A percentile compares a stretch with the other conserved stretches of the same genome.
Evolutionary conservation across 2,888 invertebrate genomes (phyloP).

Genomic region (Drosophila rubida): DNA sequence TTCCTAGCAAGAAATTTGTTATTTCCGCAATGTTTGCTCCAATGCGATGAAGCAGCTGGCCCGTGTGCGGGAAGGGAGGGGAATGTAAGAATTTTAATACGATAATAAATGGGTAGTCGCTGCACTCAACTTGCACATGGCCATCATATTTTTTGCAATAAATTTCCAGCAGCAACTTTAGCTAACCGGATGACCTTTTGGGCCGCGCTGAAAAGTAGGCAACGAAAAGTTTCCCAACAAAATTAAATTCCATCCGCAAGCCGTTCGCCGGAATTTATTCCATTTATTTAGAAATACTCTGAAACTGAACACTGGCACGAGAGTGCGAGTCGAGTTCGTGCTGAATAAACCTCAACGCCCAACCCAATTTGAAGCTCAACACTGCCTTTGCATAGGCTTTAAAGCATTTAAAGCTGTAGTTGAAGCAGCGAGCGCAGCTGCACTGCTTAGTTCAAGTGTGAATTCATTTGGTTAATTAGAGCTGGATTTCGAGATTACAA

Average conservation of each 20-base stretch:
- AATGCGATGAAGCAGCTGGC: conserved; percentile 24
- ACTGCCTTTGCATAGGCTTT: conserved; percentile 2
- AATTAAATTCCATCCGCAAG: conserved; percentile 40
- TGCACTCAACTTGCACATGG: conserved; percentile 13
- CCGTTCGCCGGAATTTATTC: neutral
- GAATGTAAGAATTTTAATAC: conserved; percentile 64
- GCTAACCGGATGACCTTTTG: conserved; percentile 48
- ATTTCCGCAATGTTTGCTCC: conserved; percentile 70
- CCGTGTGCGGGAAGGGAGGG: neutral
- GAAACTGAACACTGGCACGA: neutral
- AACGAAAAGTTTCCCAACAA: conserved; percentile 42
- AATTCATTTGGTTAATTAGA: conserved; percentile 78
- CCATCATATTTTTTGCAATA: conserved; percentile 49
- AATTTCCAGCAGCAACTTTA: conserved; percentile 47
- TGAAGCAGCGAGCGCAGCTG: conserved; percentile 24
- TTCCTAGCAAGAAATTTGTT: conserved; percentile 81
- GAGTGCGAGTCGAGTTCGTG: too few species aligned
- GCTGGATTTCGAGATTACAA: conserved; percentile 52
- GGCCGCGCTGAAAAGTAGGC: conserved; percentile 45
- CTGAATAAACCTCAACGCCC: neutral
- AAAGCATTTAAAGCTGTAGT: conserved; percentile 23
- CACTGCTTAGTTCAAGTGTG: conserved; percentile 61
- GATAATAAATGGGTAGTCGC: conserved; percentile 62
- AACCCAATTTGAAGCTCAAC: neutral
- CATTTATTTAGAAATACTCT: neutral